phyloP scores from a whole-genome alignment of 2,113 vertebrate species.

The Thermophis baileyi region DNA sequence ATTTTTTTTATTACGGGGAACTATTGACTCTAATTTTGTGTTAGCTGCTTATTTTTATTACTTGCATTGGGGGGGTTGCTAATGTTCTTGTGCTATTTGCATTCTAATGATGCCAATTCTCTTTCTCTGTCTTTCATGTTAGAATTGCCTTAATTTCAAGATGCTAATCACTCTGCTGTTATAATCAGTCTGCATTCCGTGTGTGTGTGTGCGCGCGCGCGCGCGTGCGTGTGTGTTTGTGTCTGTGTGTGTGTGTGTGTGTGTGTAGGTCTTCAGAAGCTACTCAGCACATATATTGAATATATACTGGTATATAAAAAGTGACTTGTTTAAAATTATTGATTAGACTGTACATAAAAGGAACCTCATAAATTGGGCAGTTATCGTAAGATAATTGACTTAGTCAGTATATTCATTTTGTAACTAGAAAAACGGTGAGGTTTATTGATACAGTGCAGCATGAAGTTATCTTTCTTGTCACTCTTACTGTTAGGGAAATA shows the following conservation, averaged over 20 bases:
- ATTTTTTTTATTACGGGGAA: not conserved
- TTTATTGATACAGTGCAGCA: not conserved
- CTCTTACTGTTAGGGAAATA: not conserved
- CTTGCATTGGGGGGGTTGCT: not conserved
- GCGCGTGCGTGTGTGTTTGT: not conserved
- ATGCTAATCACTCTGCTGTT: not conserved
- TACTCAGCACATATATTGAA: not conserved
- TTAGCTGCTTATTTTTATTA: not conserved
- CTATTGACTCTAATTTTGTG: not conserved
- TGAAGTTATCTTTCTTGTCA: not conserved
- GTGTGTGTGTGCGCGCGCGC: not conserved
- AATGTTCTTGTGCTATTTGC: not conserved
- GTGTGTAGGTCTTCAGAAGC: not conserved
- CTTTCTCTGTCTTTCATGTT: not conserved
- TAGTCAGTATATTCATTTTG: not conserved
- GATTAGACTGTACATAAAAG: conserved; percentile 16
- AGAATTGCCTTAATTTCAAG: conserved; percentile 13
- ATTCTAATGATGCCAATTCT: not conserved
- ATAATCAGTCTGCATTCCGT: not conserved
- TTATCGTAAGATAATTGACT: not conserved
- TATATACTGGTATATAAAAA: conserved; percentile 3
- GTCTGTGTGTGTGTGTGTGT: not conserved
- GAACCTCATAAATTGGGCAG: not conserved
- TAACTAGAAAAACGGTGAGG: not conserved
- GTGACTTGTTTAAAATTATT: conserved; percentile 21